These are phyloP conservation scores for Cyprinodon tularosa DNA, from an alignment of 2,113 vertebrate genomes.

Conservation along the genomic window DNA sequence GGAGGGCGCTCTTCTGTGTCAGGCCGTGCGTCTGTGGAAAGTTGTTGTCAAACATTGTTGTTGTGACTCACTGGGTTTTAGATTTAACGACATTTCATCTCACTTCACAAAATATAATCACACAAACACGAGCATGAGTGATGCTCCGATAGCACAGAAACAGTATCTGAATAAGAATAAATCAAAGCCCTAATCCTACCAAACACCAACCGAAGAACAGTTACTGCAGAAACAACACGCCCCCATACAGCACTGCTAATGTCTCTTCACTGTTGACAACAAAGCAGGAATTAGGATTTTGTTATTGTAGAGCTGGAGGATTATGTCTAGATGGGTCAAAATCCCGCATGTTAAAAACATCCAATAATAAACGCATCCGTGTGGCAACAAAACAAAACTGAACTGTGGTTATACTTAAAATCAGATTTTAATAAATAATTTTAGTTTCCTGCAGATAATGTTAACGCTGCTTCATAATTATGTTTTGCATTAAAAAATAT, in stretches of 20 bases:
- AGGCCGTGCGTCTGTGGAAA: no score
- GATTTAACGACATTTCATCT: no score
- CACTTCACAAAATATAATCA: no score
- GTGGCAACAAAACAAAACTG: neutral
- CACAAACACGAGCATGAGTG: neutral
- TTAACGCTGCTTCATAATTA: neutral
- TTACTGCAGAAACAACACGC: neutral
- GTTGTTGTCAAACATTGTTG: no score
- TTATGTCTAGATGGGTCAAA: conserved; percentile 8
- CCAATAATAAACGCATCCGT: neutral
- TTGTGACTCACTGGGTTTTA: no score
- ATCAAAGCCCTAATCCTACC: neutral
- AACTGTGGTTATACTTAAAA: neutral
- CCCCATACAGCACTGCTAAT: neutral
- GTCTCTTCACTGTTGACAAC: neutral
- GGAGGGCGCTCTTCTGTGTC: no score
- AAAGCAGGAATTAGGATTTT: neutral
- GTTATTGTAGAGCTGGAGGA: neutral
- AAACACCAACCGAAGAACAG: neutral
- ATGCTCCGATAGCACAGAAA: neutral
- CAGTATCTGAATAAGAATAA: neutral
- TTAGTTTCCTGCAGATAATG: neutral
- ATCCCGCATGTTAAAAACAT: neutral
- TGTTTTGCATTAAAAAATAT: neutral
- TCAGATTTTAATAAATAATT: neutral